Base-by-base conservation (phyloP, 2,888 invertebrate species). In the Polymixis flavicincta region DNA sequence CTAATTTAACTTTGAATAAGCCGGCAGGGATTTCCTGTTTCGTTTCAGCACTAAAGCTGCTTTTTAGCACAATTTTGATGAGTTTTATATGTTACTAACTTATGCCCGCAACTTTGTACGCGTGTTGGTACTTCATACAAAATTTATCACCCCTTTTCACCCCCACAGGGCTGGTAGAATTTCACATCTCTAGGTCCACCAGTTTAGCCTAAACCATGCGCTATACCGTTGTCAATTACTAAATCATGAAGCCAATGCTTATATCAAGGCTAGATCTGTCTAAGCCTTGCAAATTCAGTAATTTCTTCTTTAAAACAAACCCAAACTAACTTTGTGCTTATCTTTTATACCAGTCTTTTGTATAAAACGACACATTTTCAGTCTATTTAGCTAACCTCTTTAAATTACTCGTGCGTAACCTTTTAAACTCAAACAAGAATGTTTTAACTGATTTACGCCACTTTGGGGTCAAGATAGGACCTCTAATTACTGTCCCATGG, bases 401-500 rank as follows among this genome's bases (percentile, higher is more conserved):
- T 71, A 69, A 52, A 80, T 75, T 22, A 55, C 28, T 76, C 65
- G 66, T 59, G 70, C 78, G 42, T 57, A 73, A 74, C 66, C 64
- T 66, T 81, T 72, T 42, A 42, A 75, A 71, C 55, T 61, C 71
- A 84, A 77, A 85, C 71, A 78, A 69, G 65, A 80, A 80, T 72
- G 74, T 81, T 83, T 67, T 63, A 71, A 85, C 74, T 76, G 83
- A 83, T 81, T 86, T 61, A 80, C 67, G 71, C 64, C 74, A 70
- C 48, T 80, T 80, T 78, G 25, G 64, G 74, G 76, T 74, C 60
- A 81, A 80, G 68, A 76, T 72, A 66, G 55, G 25, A 69, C 65
- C 76, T 37, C 74, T 86, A 87, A 87, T 86, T 86, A 84, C 79
- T 66, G 68, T 28, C 61, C 65, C 71, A 71, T 69, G 73, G 82